phyloP scores from a whole-genome alignment of 2,113 vertebrate genomes.

The Sakesphorus luctuosus region DNA sequence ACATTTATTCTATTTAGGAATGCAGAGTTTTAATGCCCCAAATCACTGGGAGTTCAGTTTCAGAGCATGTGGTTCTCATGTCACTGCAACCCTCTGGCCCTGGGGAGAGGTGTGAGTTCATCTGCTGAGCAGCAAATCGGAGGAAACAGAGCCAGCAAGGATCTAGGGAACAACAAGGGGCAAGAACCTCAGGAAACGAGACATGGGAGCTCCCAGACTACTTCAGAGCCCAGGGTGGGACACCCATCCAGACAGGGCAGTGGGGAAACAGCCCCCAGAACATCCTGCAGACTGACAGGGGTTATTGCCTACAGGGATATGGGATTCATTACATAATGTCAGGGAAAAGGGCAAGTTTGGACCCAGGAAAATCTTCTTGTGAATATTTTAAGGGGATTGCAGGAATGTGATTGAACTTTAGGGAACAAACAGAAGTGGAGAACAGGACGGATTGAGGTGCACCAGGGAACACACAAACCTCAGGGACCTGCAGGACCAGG shows the following conservation, averaged over 20 bases:
- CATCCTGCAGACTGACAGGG: background rate
- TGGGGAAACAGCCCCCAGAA: background rate
- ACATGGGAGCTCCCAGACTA: background rate
- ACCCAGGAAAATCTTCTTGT: fast-evolving
- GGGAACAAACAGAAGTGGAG: background rate
- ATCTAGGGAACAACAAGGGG: background rate
- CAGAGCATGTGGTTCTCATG: fast-evolving
- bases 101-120: background rate
- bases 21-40: too few relatives aligned
- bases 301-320: background rate
- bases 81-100: background rate
- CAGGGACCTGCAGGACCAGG: background rate
- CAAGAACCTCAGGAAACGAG: background rate
- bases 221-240: background rate
- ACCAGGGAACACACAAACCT: background rate
- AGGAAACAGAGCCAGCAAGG: background rate
- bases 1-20: background rate
- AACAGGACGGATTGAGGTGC: background rate
- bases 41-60: background rate
- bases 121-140: background rate
- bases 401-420: background rate
- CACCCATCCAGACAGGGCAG: background rate
- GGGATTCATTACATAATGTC: fast-evolving
- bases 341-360: background rate
- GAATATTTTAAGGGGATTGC: background rate